These are phyloP conservation scores for Rafetus swinhoei DNA, from an alignment of 2,113 vertebrate genomes.

Conservation along the genomic window DNA sequence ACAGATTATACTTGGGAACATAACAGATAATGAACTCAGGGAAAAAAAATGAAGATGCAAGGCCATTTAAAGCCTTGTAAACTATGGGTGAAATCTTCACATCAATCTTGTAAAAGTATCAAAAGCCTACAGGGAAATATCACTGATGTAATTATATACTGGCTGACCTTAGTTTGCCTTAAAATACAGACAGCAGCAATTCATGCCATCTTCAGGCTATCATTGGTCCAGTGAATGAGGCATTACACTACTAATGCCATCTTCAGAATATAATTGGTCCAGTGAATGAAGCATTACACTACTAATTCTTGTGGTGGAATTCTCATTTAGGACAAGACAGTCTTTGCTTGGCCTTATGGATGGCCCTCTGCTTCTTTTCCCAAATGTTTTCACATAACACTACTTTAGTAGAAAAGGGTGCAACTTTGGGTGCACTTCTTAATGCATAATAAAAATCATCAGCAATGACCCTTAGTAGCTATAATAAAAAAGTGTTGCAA, in stretches of 20 bases:
- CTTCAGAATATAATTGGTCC: slow-evolving; percentile 20
- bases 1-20: slow-evolving; percentile 33
- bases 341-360: neutral
- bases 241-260: slow-evolving; percentile 29
- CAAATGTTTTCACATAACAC: rapidly evolving
- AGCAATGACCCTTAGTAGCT: neutral
- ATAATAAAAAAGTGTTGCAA: neutral
- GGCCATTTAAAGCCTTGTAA: slow-evolving; percentile 52
- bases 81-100: slow-evolving; percentile 48
- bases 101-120: slow-evolving; percentile 40
- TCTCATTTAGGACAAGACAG: slow-evolving; percentile 35
- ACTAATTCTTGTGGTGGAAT: slow-evolving; percentile 30
- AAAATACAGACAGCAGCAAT: slow-evolving; percentile 24
- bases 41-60: slow-evolving; percentile 22
- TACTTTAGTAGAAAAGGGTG: slow-evolving; percentile 6
- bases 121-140: slow-evolving; percentile 49
- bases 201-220: slow-evolving; percentile 29
- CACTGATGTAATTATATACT: slow-evolving; percentile 42
- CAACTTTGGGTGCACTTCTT: slow-evolving; percentile 3
- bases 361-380: slow-evolving; percentile 27
- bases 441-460: neutral
- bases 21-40: slow-evolving; percentile 44
- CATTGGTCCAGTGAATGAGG: slow-evolving; percentile 31
- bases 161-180: slow-evolving; percentile 54
- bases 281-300: slow-evolving; percentile 36